phyloP scores from a whole-genome alignment of 2,797 vertebrate genomes.

The Muscicapa striata region DNA sequence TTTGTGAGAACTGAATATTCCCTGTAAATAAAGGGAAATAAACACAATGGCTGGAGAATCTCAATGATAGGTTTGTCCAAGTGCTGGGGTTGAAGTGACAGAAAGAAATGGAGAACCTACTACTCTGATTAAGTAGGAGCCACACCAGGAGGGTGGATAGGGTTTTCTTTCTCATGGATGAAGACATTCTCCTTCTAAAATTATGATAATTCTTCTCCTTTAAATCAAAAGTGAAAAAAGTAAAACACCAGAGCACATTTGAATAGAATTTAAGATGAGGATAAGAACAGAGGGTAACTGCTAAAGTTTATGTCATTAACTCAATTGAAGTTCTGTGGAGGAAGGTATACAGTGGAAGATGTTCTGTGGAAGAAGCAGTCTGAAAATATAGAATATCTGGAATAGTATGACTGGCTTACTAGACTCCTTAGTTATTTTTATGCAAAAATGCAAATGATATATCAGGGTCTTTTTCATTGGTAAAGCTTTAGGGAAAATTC shows the following conservation, averaged over 20 bases:
- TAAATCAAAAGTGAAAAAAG: background rate
- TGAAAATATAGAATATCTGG: background rate
- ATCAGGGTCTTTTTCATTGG: background rate
- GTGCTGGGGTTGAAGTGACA: background rate
- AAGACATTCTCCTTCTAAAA: background rate
- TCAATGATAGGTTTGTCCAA: background rate
- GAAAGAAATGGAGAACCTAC: background rate
- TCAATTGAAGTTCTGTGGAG: background rate
- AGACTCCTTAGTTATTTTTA: background rate
- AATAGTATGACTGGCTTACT: background rate
- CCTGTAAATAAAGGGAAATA: background rate
- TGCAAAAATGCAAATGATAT: background rate
- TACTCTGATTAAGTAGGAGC: background rate
- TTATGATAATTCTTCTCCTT: background rate
- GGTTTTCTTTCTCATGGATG: background rate
- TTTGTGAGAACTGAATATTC: background rate
- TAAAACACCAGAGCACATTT: background rate
- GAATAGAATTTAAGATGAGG: background rate
- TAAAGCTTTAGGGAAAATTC: background rate
- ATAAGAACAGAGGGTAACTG: background rate
- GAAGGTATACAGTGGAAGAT: background rate
- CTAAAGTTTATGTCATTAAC: background rate
- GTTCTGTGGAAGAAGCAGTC: background rate
- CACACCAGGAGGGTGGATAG: background rate
- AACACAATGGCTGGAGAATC: background rate